A percentile compares a stretch with the other conserved stretches of the same genome.
Conservation (phyloP, 2,797 vertebrate genomes). For the Acanthurus tractus region DNA sequence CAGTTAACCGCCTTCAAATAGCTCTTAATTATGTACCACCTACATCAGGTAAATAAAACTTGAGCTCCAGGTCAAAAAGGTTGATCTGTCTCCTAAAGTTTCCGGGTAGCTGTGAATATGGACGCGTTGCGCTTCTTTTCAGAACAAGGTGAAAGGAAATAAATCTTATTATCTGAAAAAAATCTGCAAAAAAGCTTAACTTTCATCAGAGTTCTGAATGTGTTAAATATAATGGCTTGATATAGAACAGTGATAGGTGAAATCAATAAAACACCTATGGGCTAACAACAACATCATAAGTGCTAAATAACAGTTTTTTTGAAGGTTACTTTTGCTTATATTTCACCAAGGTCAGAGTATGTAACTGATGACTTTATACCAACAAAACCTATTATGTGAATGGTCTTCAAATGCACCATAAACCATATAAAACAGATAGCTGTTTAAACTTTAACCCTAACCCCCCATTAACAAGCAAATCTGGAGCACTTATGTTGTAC, state of each 20-base stretch:
- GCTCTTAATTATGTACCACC: not conserved
- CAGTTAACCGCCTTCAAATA: not conserved
- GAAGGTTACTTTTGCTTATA: too few relatives aligned
- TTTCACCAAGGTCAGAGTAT: too few relatives aligned
- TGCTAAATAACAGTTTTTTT: too few relatives aligned
- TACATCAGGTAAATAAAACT: not conserved
- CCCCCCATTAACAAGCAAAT: too few relatives aligned
- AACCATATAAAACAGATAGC: not conserved
- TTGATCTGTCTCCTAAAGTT: too few relatives aligned
- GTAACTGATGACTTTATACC: not conserved
- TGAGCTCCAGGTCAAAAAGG: not conserved
- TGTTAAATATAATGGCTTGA: too few relatives aligned
- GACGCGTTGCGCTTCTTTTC: not conserved
- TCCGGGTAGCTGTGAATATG: too few relatives aligned
- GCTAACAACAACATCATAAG: too few relatives aligned
- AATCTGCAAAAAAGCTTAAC: too few relatives aligned
- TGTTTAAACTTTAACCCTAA: not conserved
- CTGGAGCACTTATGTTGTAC: not conserved
- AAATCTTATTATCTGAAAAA: not conserved
- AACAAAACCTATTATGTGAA: not conserved
- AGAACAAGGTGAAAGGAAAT: not conserved
- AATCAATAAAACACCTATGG: too few relatives aligned
- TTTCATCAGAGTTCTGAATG: too few relatives aligned
- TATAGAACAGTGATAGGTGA: too few relatives aligned
- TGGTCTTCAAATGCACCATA: not conserved